phyloP scores from a whole-genome alignment of 2,113 vertebrate species.

The Actinemys pallida region DNA sequence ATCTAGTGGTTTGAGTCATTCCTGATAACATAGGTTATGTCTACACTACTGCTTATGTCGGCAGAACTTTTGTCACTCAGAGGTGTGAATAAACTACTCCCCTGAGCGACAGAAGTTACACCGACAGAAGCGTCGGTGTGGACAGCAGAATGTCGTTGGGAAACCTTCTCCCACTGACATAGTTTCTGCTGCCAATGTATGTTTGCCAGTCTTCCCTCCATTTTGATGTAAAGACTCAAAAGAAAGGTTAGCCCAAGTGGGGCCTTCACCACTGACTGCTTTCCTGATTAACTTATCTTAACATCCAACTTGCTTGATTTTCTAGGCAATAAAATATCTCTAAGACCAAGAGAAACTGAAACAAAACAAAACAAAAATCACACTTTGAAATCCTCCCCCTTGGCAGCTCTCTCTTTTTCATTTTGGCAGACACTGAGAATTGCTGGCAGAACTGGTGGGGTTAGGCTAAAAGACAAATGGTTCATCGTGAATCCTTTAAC shows the following conservation, averaged over 20 bases:
- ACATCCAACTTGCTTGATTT: neutral
- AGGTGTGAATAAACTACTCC: too few species aligned
- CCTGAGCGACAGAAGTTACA: too few species aligned
- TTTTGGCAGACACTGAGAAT: slow-evolving; percentile 61
- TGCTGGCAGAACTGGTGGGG: slow-evolving; percentile 69
- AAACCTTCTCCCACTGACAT: too few species aligned
- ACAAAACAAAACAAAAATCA: slow-evolving; percentile 32
- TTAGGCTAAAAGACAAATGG: slow-evolving; percentile 77
- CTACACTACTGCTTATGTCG: too few species aligned
- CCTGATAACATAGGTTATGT: neutral
- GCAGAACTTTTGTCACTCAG: too few species aligned
- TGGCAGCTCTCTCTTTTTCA: slow-evolving; percentile 66
- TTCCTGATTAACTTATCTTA: slow-evolving; percentile 39
- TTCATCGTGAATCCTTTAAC: slow-evolving; percentile 75
- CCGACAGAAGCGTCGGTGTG: too few species aligned
- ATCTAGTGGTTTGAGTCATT: neutral
- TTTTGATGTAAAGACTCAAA: neutral
- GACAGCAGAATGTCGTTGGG: too few species aligned
- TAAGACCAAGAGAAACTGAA: slow-evolving; percentile 33
- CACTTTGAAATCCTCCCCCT: slow-evolving; percentile 57
- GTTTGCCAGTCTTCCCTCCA: neutral
- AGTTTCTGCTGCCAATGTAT: neutral
- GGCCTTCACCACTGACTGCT: slow-evolving; percentile 37
- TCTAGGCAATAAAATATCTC: neutral
- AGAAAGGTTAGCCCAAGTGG: slow-evolving; percentile 20